Percentiles rank a stretch among this genome's conserved stretches.
These are phyloP conservation scores for Cephus nigrinus DNA, from an alignment of 2,888 invertebrate genomes.

Conservation along the genomic window DNA sequence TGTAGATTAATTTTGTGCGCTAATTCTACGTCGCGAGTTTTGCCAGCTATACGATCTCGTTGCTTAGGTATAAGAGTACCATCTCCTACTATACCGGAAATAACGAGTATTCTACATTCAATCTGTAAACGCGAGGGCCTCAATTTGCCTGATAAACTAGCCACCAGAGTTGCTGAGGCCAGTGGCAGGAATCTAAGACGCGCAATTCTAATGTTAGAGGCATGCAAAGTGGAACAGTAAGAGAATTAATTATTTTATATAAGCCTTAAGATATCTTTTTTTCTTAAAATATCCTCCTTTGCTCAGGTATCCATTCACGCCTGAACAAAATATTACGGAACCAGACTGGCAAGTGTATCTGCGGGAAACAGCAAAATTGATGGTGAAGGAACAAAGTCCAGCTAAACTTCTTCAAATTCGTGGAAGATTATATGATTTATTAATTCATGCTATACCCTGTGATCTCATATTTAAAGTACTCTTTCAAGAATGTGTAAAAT, in stretches of 20 bases:
- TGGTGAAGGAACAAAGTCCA: slow-evolving; percentile 88
- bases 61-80: slow-evolving; percentile 93
- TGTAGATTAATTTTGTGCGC: slow-evolving; percentile 95
- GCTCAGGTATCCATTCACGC: slow-evolving; percentile 80
- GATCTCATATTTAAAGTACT: slow-evolving; percentile 92
- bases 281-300: slow-evolving; percentile 18
- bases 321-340: slow-evolving; percentile 83
- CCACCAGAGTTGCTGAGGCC: slow-evolving; percentile 79
- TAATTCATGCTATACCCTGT: slow-evolving; percentile 93
- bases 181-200: slow-evolving; percentile 91
- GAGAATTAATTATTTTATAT: slow-evolving; percentile 24
- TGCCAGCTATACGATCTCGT: slow-evolving; percentile 96
- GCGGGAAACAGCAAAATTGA: slow-evolving; percentile 85
- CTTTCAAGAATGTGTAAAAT: slow-evolving; percentile 83
- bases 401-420: slow-evolving; percentile 86
- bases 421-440: slow-evolving; percentile 89
- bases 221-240: slow-evolving; percentile 88
- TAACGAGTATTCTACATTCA: slow-evolving; percentile 72
- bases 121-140: slow-evolving; percentile 87
- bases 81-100: slow-evolving; percentile 85
- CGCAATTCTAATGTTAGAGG: slow-evolving; percentile 93
- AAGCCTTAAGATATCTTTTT: background rate
- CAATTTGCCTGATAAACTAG: slow-evolving; percentile 80
- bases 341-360: slow-evolving; percentile 96
- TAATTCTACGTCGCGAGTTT: slow-evolving; percentile 93